Evolutionary conservation across 2,113 vertebrate species (phyloP), one percentile per base, ranked within the genome.

Genomic region (Ctenodactylus gundi): DNA sequence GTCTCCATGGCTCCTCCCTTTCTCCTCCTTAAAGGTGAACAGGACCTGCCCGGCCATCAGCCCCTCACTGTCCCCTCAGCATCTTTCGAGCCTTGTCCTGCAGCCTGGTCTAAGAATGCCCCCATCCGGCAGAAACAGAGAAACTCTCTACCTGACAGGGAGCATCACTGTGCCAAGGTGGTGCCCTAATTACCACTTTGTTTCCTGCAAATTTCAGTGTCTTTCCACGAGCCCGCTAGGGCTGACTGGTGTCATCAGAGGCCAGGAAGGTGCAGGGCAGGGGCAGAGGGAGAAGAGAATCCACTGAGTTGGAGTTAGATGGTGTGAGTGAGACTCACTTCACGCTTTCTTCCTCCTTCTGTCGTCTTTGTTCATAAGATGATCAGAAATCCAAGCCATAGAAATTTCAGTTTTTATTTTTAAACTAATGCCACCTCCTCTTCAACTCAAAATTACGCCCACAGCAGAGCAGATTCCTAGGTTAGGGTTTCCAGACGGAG

Each of bases 161-260:
- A 27, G 6, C 6, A 7, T 6, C 27, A 14, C 8, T 53, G 34
- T 29, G 15, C 21, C 39, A 39, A 25, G 13, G 21, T 7, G 9
- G 44, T 6, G 13, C 15, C 7, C 15, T 1, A 2, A 7, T 1
- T 0, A 39, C 29, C 14, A 6, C 5, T 39, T 21, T 29, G n/a
- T 39, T 76, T 53, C 31, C 53, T 3, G 3, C 2, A 6, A 4
- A 36, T 18, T 25, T 34, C 36, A 7, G 57, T 4, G 6, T 58
- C 36, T 81, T 58, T 2, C 23, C 6, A 46, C 80, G 44, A 65
- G 13, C 25, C 27, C 11, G 1, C 1, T 5, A 53, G 75, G 8
- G 14, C 17, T 31, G 6, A 13, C 44, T 11, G 29, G 34, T 20
- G 3, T 23, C 23, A 6, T 5, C 20, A 1, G 7, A 17, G 18